Conservation (phyloP, 2,113 vertebrate genomes). For the Oenanthe oenanthe region DNA sequence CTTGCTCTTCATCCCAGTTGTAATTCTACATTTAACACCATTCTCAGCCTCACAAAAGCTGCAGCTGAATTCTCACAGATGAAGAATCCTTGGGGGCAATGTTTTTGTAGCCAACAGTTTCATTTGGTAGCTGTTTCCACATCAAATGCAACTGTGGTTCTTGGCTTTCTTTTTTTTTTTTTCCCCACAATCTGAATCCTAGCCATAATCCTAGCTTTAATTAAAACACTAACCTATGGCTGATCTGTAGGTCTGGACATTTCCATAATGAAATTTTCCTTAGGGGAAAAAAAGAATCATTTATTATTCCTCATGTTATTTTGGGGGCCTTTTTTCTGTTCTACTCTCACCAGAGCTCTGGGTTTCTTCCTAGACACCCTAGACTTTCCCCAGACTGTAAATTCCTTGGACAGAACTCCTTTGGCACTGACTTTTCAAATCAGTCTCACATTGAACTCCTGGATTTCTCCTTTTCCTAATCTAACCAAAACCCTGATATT, state of each 20-base stretch:
- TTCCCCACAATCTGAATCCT: neutral
- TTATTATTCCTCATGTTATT: neutral
- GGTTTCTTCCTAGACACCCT: neutral
- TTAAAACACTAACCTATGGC: neutral
- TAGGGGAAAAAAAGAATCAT: neutral
- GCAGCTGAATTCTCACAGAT: neutral
- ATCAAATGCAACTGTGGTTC: neutral
- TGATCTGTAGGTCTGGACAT: neutral
- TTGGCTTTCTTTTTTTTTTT: neutral
- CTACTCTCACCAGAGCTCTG: neutral
- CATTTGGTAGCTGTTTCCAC: neutral
- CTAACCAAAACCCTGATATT: neutral
- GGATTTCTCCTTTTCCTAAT: neutral
- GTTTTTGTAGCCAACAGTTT: neutral
- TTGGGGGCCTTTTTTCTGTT: neutral
- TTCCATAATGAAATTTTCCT: neutral
- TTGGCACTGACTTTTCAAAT: neutral
- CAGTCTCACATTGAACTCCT: neutral
- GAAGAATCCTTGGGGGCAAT: neutral
- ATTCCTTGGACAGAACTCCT: neutral
- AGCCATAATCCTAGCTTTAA: neutral
- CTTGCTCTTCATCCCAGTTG: neutral
- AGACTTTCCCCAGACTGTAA: neutral
- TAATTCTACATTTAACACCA: neutral
- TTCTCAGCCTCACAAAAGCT: neutral